These are phyloP conservation scores for Drosophila murphyi DNA, from an alignment of 1,140 invertebrate species.

Conservation along the genomic window DNA sequence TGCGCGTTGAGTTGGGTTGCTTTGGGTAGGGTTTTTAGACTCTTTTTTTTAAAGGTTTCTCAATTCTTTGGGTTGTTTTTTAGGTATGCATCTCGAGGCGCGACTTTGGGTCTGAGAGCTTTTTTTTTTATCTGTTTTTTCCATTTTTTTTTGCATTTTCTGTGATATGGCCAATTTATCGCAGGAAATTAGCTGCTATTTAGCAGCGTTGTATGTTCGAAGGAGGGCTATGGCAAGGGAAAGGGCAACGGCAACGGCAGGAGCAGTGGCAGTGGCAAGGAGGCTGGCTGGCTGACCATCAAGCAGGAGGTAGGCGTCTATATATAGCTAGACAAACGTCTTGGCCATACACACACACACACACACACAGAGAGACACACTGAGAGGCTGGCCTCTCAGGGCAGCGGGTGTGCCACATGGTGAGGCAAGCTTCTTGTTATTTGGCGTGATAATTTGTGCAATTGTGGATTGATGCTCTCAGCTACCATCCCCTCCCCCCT, in stretches of 20 bases:
- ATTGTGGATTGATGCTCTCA: conserved; percentile 64
- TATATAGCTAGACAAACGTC: background rate
- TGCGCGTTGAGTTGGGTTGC: conserved; percentile 5
- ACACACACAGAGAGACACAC: no score
- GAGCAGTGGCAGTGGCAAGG: background rate
- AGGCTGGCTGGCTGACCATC: conserved; percentile 6
- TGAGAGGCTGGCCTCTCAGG: background rate
- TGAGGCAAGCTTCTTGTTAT: conserved; percentile 72
- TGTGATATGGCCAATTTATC: conserved; percentile 82
- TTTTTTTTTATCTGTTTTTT: conserved; percentile 36
- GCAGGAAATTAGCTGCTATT: conserved; percentile 84
- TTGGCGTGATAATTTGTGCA: conserved; percentile 83
- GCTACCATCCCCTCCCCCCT: background rate
- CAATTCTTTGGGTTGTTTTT: background rate
- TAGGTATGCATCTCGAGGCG: conserved; percentile 12
- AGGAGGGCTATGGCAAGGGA: conserved; percentile 5
- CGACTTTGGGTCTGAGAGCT: conserved; percentile 52
- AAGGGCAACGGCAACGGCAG: background rate
- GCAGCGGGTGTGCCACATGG: conserved; percentile 48
- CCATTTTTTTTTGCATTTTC: conserved; percentile 9
- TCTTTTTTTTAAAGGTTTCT: background rate
- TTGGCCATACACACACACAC: no score
- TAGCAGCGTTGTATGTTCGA: conserved; percentile 73
- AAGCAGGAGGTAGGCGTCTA: conserved; percentile 13
- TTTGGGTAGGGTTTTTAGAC: conserved; percentile 2